Evolutionary conservation across 2,888 invertebrate species (phyloP), one percentile per base, ranked within the genome.

Genomic region (Cephus pygmeus): DNA sequence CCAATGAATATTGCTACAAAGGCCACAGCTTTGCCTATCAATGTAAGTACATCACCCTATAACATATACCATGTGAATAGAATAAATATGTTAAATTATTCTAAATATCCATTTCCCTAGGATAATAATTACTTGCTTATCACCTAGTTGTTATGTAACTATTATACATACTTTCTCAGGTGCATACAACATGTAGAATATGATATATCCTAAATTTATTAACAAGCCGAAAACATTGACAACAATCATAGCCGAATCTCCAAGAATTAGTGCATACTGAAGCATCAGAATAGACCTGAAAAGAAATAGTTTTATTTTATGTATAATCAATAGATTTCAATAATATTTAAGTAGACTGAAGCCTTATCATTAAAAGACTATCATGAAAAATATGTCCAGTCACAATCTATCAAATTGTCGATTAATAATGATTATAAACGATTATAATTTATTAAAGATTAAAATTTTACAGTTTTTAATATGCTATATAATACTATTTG

Each of bases 161-260:
- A 56, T 9, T 56, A 56, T 56, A 23, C 12, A 23, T 88, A 92
- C 92, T 86, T 91, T 90, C 73, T 90, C 91, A 11, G 93, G 91
- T 0, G 95, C 92, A 87, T 95, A 97, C 76, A 93, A 88, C 89
- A 94, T 96, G 91, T 94, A 98, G 77, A 95, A 91, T 81, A 93
- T 82, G 79, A 95, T 90, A 89, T 97, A 98, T 4, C 94, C 80
- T 3, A 94, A 88, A 90, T 96, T 97, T 76, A 96, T 92, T 0
- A 93, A 91, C 80, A 96, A 92, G 81, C 97, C 97, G 86, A 95
- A 94, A 75, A 95, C 88, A 91, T 97, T 98, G 33, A 97, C 96
- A 87, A 93, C 93, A 75, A 96, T 95, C 95, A 97, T 96, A 0
- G 94, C 94, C 83, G 93, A 91, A 88, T 98, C 97, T 74, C 94